Percentiles rank a stretch among this genome's conserved stretches.
Conservation (phyloP, 2,797 vertebrate species). For the Varecia variegata region DNA sequence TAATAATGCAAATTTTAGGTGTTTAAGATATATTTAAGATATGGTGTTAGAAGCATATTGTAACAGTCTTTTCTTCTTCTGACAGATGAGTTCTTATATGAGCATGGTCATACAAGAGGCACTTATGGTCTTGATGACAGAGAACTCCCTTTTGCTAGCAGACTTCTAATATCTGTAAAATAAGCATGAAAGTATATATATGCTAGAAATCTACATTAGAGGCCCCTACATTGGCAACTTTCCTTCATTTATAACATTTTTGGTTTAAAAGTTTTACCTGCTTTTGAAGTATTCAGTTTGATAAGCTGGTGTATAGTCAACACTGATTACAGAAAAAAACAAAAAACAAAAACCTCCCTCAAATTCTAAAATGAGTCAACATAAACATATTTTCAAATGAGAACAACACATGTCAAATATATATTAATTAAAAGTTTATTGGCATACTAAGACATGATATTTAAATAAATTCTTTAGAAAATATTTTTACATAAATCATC, state of each 20-base stretch:
- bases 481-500: constrained; percentile 10
- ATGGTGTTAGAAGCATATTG: background rate
- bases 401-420: background rate
- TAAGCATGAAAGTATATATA: background rate
- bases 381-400: constrained; percentile 1
- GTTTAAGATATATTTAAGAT: background rate
- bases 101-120: background rate
- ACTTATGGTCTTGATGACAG: background rate
- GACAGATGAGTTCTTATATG: background rate
- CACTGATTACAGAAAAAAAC: background rate
- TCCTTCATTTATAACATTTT: background rate
- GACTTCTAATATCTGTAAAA: background rate
- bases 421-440: background rate
- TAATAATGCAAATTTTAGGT: background rate
- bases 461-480: background rate
- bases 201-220: background rate
- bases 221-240: background rate
- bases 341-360: background rate
- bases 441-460: background rate
- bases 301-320: background rate
- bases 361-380: background rate
- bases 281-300: background rate
- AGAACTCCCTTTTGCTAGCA: background rate
- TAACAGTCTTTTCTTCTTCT: background rate
- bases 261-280: background rate